Base-by-base conservation (phyloP, 2,797 vertebrate genomes). In the Lepus townsendii region DNA sequence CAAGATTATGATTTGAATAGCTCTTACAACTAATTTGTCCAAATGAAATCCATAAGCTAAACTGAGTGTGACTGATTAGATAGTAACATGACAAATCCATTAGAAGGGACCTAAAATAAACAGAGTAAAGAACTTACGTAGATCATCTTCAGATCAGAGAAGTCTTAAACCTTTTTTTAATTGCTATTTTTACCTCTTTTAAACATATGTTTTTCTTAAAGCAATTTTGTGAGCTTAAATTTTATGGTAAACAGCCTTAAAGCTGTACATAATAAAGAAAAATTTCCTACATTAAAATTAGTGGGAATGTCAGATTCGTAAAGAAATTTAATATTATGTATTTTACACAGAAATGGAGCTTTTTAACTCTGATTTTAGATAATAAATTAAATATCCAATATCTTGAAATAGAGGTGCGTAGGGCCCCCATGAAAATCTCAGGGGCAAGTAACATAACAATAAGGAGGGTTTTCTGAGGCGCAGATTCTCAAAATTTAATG, bases 81-180 rank as follows among this genome's bases (percentile, higher is more conserved):
- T 66, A n/a, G 57, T 32, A 91, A 83, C 47, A 87, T 82, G 24
- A 78, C 54, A 93, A 95, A 94, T 86, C 91, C 63, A 91, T 90
- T 77, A 89, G 87, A 90, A 90, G 80, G 66, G 87, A 90, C 69
- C 57, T 73, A 91, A 93, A 95, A 79, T 90, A 90, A 91, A 94
- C 57, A 90, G 89, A 94, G 60, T 91, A 93, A 92, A 57, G 69
- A 65, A 1, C 1, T 47, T 69, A 87, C 65, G 32, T 77, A 78
- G 32, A 57, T 87, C 66, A 94, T 80, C 72, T 35, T 80, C 16
- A 84, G 72, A 91, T 94, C 52, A 96, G n/a, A 95, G 47, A 95
- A 87, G 26, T 52, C n/a, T 35, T 20, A 22, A 87, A 87, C n/a
- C 95, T 88, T 71, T 94, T 93, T 63, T 91, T 86, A 3, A 78